These are phyloP conservation scores for Odontamblyopus rebecca DNA, from an alignment of 2,797 vertebrate genomes.

Conservation along the genomic window DNA sequence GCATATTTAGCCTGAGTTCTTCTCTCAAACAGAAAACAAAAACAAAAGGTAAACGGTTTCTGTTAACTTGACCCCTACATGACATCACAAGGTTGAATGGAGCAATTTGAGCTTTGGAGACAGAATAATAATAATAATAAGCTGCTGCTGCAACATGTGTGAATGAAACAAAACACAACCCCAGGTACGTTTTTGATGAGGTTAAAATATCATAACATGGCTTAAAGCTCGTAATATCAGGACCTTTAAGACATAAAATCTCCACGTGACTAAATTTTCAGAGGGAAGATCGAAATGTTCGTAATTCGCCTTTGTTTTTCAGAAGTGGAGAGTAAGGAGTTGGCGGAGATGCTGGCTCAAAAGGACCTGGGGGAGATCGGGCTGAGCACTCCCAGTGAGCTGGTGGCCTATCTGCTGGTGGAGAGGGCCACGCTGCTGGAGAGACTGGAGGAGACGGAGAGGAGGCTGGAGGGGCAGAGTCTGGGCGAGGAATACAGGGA, in stretches of 20 bases:
- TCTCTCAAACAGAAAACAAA: too few relatives aligned
- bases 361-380: slow-evolving; percentile 84
- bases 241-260: not conserved
- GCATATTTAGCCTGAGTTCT: too few relatives aligned
- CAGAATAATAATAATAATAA: too few relatives aligned
- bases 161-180: too few relatives aligned
- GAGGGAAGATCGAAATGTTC: not conserved
- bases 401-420: slow-evolving; percentile 86
- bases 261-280: not conserved
- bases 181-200: too few relatives aligned
- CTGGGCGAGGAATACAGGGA: slow-evolving; percentile 58
- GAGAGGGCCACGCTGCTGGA: slow-evolving; percentile 82
- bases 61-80: too few relatives aligned
- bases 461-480: slow-evolving; percentile 72
- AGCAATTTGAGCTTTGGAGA: too few relatives aligned
- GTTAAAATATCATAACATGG: too few relatives aligned
- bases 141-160: too few relatives aligned
- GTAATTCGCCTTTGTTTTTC: slow-evolving; percentile 21
- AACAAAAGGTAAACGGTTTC: too few relatives aligned
- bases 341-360: slow-evolving; percentile 86
- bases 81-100: too few relatives aligned
- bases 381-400: slow-evolving; percentile 83
- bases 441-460: slow-evolving; percentile 78
- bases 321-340: slow-evolving; percentile 87
- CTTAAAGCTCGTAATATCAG: too few relatives aligned